Percentiles rank a stretch among this genome's conserved stretches.
These are phyloP conservation scores for Andrena cerasifolii DNA, from an alignment of 1,140 invertebrate species.

Conservation along the genomic window DNA sequence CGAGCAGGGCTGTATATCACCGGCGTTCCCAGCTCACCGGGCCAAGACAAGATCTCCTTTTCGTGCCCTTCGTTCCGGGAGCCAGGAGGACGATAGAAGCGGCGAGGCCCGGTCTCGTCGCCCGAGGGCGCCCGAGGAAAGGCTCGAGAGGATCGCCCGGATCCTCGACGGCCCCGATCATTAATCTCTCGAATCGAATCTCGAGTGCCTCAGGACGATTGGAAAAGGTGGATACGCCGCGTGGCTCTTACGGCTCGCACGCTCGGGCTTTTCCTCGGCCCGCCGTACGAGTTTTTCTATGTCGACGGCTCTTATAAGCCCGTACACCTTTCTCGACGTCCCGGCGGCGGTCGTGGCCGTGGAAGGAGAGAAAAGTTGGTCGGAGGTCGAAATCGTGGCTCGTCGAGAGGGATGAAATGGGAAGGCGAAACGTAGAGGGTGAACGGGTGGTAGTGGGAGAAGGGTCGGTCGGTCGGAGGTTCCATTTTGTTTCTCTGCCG, in stretches of 20 bases:
- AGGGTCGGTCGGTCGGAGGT: constrained; percentile 76
- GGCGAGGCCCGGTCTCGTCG: constrained; percentile 36
- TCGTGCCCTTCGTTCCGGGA: constrained; percentile 53
- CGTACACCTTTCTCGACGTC: background rate
- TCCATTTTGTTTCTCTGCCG: constrained; percentile 83
- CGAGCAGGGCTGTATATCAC: constrained; percentile 46
- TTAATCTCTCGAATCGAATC: constrained; percentile 70
- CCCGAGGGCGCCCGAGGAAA: constrained; percentile 44
- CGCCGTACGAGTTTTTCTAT: background rate
- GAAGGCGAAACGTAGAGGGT: constrained; percentile 25
- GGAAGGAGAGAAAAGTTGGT: constrained; percentile 43
- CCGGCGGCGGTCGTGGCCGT: background rate
- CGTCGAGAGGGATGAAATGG: constrained; percentile 35
- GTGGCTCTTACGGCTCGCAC: constrained; percentile 9
- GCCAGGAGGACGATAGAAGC: constrained; percentile 55
- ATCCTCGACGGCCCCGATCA: constrained; percentile 60
- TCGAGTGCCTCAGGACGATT: constrained; percentile 67
- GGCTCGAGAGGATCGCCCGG: constrained; percentile 44
- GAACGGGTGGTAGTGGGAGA: constrained; percentile 52
- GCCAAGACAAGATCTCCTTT: constrained; percentile 58
- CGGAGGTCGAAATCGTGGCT: constrained; percentile 51
- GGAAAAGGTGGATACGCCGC: constrained; percentile 60
- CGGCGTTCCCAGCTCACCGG: constrained; percentile 18
- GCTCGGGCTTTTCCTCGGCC: constrained; percentile 14
- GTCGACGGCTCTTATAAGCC: constrained; percentile 2